Evolutionary conservation across 2,797 vertebrate species (phyloP), one percentile per base, ranked within the genome.

Genomic region (Falco concolor): DNA sequence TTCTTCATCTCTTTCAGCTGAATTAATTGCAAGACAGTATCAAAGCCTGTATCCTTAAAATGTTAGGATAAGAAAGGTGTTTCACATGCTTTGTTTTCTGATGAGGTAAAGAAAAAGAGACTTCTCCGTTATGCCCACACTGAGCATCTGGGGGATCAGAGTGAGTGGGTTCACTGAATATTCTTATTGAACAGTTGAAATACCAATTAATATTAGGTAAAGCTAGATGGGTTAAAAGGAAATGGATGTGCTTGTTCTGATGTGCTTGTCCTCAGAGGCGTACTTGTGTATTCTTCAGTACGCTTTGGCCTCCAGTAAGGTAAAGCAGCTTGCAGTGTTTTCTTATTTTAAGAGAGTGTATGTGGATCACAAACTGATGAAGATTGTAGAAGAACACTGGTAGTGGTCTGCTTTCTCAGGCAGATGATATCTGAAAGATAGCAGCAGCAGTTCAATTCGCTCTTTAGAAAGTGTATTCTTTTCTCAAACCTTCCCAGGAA

Each of bases 31-130:
- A 72, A 81, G 76, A 44, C 61, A 28, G 22, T 75, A 84, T 84
- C 61, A 90, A 90, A 90, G 61, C 42, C 78, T 42, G 12, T 91
- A 40, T 86, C 65, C 67, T 82, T 78, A 52, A 89, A 94, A 82
- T 63, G 34, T 65, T 84, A 81, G 38, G 10, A 49, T 73, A 74
- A 81, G 57, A 89, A 95, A 86, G 2, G 4, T 68, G 42, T 74
- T 88, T 95, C 44, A 40, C 50, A 61, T 30, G 4, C 69, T 91
- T 93, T 1, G 3, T 80, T 95, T 95, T 88, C 80, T 88, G 78
- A 86, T 91, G 83, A 93, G 45, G 54, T 84, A 69, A 68, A 89
- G 79, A 83, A 79, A 74, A 68, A 68, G 70, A 74, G 42, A 25
- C 54, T 83, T 87, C 23, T 80, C 68, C 8, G 2, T 86, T 69